These are phyloP conservation scores for Aselliscus stoliczkanus DNA, from an alignment of 2,797 vertebrate genomes.

Conservation along the genomic window DNA sequence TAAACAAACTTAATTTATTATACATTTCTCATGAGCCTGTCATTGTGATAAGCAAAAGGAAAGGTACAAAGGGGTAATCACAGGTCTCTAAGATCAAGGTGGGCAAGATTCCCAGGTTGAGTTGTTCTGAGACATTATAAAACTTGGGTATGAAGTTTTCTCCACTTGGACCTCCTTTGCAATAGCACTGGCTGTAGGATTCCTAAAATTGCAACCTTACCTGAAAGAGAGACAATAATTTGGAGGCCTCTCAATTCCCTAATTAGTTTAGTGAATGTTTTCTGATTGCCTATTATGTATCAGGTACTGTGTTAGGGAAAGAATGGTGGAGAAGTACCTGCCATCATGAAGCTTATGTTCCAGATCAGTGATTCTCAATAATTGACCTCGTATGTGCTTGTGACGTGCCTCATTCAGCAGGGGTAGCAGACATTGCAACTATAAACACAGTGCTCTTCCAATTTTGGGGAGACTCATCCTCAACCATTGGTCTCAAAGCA, in stretches of 20 bases:
- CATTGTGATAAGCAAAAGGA: background rate
- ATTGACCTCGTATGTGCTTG: background rate
- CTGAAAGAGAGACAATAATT: background rate
- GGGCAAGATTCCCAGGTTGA: background rate
- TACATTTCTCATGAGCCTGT: background rate
- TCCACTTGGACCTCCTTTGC: background rate
- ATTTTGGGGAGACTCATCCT: background rate
- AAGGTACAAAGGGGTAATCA: background rate
- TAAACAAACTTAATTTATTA: background rate
- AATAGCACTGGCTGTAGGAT: background rate
- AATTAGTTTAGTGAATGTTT: background rate
- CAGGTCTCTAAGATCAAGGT: background rate
- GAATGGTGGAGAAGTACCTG: background rate
- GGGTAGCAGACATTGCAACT: background rate
- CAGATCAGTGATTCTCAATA: background rate
- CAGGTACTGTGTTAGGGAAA: background rate
- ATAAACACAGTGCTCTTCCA: background rate
- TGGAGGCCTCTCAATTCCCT: background rate
- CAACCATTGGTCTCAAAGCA: background rate
- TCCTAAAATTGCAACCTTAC: background rate
- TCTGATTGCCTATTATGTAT: rapidly evolving
- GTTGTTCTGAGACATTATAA: background rate
- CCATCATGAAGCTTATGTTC: background rate
- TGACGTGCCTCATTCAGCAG: background rate
- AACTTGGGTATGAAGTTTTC: background rate